Conservation (phyloP, 2,888 invertebrate genomes). For the Erpobdella octoculata region DNA sequence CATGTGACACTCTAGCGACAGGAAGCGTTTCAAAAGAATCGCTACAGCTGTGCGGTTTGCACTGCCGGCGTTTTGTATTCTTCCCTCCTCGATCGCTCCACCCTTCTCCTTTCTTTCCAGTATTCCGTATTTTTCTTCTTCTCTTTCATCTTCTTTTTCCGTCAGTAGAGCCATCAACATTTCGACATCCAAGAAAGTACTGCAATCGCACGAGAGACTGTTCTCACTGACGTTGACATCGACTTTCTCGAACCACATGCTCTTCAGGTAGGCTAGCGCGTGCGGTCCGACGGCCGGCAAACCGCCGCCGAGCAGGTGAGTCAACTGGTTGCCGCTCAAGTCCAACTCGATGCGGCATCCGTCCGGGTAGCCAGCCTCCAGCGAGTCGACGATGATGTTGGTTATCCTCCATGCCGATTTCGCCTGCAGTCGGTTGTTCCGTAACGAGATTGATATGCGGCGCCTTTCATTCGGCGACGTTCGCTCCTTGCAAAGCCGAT, state of each 20-base stretch:
- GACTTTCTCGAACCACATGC: constrained; percentile 10
- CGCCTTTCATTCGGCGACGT: constrained; percentile 14
- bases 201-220: constrained; percentile 33
- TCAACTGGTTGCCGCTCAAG: constrained; percentile 31
- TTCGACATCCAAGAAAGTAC: not conserved
- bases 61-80: no score
- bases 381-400: constrained; percentile 18
- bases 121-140: not conserved
- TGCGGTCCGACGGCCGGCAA: constrained; percentile 20
- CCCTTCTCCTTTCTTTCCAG: not conserved
- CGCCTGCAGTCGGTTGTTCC: constrained; percentile 31
- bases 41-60: no score
- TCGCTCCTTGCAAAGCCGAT: constrained; percentile 32
- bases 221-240: constrained; percentile 29
- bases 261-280: not conserved
- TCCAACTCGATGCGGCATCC: constrained; percentile 26
- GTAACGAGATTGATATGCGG: constrained; percentile 24
- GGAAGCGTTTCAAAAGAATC: not conserved
- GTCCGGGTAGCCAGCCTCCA: constrained; percentile 30
- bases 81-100: no score
- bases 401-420: constrained; percentile 34
- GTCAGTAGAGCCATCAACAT: not conserved
- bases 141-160: not conserved
- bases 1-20: not conserved
- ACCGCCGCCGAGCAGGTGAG: constrained; percentile 7